Conservation (phyloP, 2,113 vertebrate genomes). For the Oncorhynchus mykiss region DNA sequence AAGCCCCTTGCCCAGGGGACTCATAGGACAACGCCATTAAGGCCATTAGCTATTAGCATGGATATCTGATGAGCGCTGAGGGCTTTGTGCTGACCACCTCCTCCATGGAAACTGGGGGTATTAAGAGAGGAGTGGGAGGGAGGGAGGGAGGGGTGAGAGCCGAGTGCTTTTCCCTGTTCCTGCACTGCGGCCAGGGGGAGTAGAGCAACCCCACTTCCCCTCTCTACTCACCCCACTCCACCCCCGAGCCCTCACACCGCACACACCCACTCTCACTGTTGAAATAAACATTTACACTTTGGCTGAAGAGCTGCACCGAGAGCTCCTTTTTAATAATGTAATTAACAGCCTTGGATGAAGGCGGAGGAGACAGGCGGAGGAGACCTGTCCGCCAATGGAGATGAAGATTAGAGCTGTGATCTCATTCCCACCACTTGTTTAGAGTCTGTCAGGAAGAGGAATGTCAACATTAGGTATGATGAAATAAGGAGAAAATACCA, state of each 20-base stretch:
- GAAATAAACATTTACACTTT: conserved; percentile 41
- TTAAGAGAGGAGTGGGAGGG: conserved; percentile 19
- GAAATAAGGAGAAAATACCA: conserved; percentile 73
- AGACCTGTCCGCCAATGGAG: conserved; percentile 82
- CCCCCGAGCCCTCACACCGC: neutral
- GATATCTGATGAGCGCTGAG: conserved; percentile 65
- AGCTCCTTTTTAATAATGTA: conserved; percentile 89
- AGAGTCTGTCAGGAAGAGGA: conserved; percentile 99
- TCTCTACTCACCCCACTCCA: neutral
- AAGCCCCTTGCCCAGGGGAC: conserved; percentile 36
- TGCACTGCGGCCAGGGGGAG: conserved; percentile 49
- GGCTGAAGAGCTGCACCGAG: conserved; percentile 36
- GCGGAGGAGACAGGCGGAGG: conserved; percentile 78
- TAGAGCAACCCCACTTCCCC: conserved; percentile 13
- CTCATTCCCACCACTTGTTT: conserved; percentile 99
- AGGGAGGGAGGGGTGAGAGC: conserved; percentile 18
- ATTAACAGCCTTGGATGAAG: conserved; percentile 88
- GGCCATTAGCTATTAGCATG: conserved; percentile 66
- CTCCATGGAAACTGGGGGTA: conserved; percentile 41
- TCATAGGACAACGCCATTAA: conserved; percentile 33
- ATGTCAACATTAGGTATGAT: conserved; percentile 99
- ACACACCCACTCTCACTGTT: conserved; percentile 3
- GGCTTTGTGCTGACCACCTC: conserved; percentile 46
- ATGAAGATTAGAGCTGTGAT: conserved; percentile 94
- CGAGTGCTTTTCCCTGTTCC: conserved; percentile 75